Evolutionary conservation across 2,113 vertebrate species (phyloP).

Genomic region (Zingel zingel): DNA sequence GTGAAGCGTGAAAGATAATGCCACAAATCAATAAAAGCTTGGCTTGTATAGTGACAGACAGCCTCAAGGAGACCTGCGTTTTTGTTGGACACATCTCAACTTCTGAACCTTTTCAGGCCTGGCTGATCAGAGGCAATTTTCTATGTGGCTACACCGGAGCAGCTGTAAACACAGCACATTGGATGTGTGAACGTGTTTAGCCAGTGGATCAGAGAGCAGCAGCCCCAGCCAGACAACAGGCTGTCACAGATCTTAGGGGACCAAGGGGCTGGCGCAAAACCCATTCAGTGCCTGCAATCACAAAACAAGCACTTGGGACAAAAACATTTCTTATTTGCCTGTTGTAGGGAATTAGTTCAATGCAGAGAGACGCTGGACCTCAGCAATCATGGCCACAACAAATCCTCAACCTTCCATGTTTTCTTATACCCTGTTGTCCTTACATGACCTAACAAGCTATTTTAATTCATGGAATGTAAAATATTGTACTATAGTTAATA

Average conservation of each 20-base stretch:
- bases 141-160: slow-evolving; percentile 65
- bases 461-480: no score
- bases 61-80: slow-evolving; percentile 41
- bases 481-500: no score
- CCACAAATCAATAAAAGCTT: slow-evolving; percentile 61
- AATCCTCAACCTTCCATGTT: neutral
- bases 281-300: slow-evolving; percentile 13
- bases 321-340: slow-evolving; percentile 9
- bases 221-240: slow-evolving; percentile 28
- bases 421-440: neutral
- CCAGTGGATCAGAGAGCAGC: slow-evolving; percentile 54
- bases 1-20: slow-evolving; percentile 55
- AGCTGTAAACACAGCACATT: slow-evolving; percentile 66
- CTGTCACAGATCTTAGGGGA: slow-evolving; percentile 54
- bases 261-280: slow-evolving; percentile 13
- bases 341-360: neutral
- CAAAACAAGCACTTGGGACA: slow-evolving; percentile 8
- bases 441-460: neutral
- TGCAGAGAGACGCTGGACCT: neutral
- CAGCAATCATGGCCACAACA: neutral
- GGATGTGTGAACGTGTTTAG: slow-evolving; percentile 63
- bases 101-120: slow-evolving; percentile 60
- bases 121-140: slow-evolving; percentile 67
- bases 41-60: slow-evolving; percentile 37
- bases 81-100: slow-evolving; percentile 47